phyloP scores from a whole-genome alignment of 2,113 vertebrate genomes.

The Corythornis cristatus region DNA sequence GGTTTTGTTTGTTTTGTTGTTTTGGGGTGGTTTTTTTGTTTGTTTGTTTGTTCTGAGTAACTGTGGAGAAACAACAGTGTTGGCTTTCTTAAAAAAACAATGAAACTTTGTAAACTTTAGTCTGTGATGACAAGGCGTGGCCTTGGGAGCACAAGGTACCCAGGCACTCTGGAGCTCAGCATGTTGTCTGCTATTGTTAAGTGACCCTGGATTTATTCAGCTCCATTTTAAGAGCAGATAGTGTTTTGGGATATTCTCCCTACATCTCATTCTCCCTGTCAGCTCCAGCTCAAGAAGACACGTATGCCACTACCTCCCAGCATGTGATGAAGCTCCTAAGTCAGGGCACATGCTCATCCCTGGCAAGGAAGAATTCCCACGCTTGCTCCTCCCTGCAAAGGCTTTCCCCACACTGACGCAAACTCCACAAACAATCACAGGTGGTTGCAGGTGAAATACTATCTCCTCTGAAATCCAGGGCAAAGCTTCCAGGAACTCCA shows the following conservation, averaged over 20 bases:
- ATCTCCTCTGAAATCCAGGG: neutral
- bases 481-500: neutral
- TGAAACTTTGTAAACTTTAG: neutral
- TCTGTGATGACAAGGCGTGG: neutral
- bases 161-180: neutral
- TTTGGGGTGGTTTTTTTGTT: neutral
- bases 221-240: neutral
- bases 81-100: neutral
- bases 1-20: neutral
- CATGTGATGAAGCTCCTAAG: fast-evolving
- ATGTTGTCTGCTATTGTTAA: too few relatives aligned
- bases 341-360: too few relatives aligned
- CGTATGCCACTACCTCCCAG: fast-evolving
- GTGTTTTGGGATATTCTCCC: neutral
- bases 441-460: neutral
- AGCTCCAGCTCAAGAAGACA: neutral
- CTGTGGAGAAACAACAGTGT: neutral
- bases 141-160: neutral
- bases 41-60: neutral
- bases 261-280: fast-evolving
- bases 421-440: neutral
- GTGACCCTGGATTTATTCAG: neutral
- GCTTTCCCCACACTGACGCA: fast-evolving
- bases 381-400: neutral
- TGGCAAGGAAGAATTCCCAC: neutral